A percentile compares a stretch with the other conserved stretches of the same genome.
These are phyloP conservation scores for Bos javanicus DNA, from an alignment of 2,113 vertebrate genomes.

Conservation along the genomic window DNA sequence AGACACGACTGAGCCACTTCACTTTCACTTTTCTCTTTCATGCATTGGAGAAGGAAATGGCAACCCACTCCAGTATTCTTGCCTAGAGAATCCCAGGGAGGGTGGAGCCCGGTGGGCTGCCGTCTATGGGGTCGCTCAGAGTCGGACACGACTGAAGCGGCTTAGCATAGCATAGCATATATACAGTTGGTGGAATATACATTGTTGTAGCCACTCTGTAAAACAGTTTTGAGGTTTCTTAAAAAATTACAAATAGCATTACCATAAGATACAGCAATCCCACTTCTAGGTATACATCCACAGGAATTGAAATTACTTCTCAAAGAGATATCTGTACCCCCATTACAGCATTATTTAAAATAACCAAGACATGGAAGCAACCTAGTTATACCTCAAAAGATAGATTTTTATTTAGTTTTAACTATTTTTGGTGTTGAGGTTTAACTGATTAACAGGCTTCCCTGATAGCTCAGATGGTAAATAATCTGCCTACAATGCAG, in stretches of 20 bases:
- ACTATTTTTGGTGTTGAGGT: not conserved
- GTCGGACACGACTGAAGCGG: too few relatives aligned
- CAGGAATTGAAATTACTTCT: not conserved
- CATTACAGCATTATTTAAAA: not conserved
- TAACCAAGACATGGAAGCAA: not conserved
- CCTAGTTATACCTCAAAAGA: not conserved
- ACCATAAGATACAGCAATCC: not conserved
- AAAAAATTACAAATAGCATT: not conserved
- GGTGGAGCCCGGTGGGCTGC: too few relatives aligned
- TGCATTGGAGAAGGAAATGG: too few relatives aligned
- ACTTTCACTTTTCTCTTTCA: too few relatives aligned
- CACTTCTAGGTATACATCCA: not conserved
- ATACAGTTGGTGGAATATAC: not conserved
- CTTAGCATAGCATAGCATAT: too few relatives aligned
- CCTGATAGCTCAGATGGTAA: not conserved
- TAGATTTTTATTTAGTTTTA: not conserved
- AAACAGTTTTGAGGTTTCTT: not conserved
- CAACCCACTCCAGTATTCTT: too few relatives aligned
- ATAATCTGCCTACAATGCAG: not conserved
- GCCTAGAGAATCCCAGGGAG: too few relatives aligned
- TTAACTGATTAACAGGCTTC: not conserved
- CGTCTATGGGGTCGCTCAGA: too few relatives aligned
- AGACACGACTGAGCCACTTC: too few relatives aligned
- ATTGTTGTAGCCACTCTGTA: not conserved
- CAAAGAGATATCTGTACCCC: not conserved